These are phyloP conservation scores for Nyctalus aviator DNA, from an alignment of 2,797 vertebrate genomes.

Conservation along the genomic window DNA sequence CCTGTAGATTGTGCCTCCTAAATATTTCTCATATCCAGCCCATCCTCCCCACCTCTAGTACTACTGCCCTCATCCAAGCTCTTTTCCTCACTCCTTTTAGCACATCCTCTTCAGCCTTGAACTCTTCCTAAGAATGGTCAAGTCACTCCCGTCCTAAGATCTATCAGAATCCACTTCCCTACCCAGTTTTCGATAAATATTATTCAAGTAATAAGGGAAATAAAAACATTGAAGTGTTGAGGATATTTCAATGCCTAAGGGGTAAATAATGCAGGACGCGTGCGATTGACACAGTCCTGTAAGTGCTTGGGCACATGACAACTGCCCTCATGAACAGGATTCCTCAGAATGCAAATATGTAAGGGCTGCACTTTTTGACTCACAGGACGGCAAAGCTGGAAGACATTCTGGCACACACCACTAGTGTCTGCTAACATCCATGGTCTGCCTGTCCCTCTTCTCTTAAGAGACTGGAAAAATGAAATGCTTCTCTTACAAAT, in stretches of 20 bases:
- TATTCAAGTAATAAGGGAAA: neutral
- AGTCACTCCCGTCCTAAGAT: neutral
- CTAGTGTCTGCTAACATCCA: neutral
- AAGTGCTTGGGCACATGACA: neutral
- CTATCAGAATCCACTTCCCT: neutral
- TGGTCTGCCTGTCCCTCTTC: neutral
- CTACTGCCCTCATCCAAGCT: neutral
- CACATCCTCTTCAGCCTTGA: neutral
- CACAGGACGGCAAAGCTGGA: neutral
- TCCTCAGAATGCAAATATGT: fast-evolving
- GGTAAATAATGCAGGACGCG: neutral
- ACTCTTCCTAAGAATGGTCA: neutral
- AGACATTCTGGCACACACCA: neutral
- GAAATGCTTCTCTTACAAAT: neutral
- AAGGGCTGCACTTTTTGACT: neutral
- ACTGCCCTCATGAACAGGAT: neutral
- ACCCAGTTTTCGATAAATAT: neutral
- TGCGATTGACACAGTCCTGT: neutral
- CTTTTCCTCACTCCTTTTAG: neutral
- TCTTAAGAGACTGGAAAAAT: neutral
- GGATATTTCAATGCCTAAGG: neutral
- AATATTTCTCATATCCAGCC: neutral
- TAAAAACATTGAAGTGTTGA: neutral
- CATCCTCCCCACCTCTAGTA: neutral
- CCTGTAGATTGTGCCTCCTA: neutral